phyloP scores from a whole-genome alignment of 2,888 invertebrate species.

The Macrosoma leucophasiata region DNA sequence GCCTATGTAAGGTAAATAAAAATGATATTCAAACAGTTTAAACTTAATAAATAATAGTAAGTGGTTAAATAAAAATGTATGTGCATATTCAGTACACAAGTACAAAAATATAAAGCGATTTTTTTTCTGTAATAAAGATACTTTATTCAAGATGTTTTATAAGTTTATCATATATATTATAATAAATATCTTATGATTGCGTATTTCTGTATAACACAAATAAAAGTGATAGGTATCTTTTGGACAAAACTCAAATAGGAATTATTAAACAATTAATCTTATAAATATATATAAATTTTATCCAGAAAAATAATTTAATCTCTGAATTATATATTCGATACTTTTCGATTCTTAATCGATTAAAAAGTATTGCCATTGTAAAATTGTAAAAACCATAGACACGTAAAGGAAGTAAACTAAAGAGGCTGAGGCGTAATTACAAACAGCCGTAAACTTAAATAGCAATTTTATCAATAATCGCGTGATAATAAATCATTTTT shows the following conservation, averaged over 20 bases:
- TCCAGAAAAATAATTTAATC: constrained; percentile 3
- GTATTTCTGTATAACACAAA: no score
- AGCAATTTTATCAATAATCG: constrained; percentile 4
- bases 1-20: constrained; percentile 2
- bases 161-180: not conserved
- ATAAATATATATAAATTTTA: constrained; percentile 3
- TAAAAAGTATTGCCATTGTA: constrained; percentile 8
- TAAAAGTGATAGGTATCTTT: no score
- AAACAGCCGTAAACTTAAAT: constrained; percentile 10
- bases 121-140: not conserved
- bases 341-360: constrained; percentile 10
- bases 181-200: no score
- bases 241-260: no score
- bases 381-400: constrained; percentile 19
- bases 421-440: not conserved
- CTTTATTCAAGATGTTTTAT: not conserved
- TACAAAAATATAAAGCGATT: not conserved
- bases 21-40: not conserved
- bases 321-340: constrained; percentile 3
- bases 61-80: no score
- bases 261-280: not conserved
- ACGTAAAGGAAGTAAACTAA: no score
- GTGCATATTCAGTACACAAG: no score
- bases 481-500: not conserved
- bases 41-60: no score